These are phyloP conservation scores for Agrotis segetum DNA, from an alignment of 2,888 invertebrate genomes.

Conservation along the genomic window DNA sequence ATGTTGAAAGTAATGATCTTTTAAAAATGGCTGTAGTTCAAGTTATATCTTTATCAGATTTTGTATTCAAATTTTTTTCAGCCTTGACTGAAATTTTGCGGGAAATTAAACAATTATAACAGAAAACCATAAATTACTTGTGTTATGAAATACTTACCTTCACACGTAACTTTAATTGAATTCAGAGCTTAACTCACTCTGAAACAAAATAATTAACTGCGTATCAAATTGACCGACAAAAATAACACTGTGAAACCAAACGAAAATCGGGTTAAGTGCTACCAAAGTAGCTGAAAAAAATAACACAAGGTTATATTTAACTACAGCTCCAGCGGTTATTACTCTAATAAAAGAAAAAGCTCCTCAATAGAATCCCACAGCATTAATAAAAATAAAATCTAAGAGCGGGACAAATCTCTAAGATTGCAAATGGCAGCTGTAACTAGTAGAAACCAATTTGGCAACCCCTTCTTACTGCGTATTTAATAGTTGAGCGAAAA, in stretches of 20 bases:
- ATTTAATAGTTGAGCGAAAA: constrained; percentile 66
- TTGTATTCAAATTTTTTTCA: too few species aligned
- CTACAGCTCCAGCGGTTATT: constrained; percentile 9
- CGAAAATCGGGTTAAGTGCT: not conserved
- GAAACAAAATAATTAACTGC: not conserved
- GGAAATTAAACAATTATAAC: not conserved
- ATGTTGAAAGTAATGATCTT: too few species aligned
- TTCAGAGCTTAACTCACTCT: not conserved
- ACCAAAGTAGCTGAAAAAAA: constrained; percentile 9
- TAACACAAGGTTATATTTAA: constrained; percentile 14
- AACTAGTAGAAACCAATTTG: constrained; percentile 70
- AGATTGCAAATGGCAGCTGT: constrained; percentile 60
- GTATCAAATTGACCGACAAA: not conserved
- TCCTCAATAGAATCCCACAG: constrained; percentile 26
- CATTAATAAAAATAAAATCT: constrained; percentile 59
- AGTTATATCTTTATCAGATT: too few species aligned
- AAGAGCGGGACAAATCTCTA: constrained; percentile 56
- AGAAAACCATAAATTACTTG: not conserved
- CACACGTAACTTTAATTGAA: too few species aligned
- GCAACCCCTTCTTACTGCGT: constrained; percentile 64
- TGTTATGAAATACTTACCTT: too few species aligned
- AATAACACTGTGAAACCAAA: not conserved
- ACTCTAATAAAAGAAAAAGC: constrained; percentile 40
- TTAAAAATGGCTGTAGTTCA: too few species aligned
- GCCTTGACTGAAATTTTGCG: not conserved